phyloP scores from a whole-genome alignment of 1,140 invertebrate genomes.

The Caenorhabditis tropicalis region DNA sequence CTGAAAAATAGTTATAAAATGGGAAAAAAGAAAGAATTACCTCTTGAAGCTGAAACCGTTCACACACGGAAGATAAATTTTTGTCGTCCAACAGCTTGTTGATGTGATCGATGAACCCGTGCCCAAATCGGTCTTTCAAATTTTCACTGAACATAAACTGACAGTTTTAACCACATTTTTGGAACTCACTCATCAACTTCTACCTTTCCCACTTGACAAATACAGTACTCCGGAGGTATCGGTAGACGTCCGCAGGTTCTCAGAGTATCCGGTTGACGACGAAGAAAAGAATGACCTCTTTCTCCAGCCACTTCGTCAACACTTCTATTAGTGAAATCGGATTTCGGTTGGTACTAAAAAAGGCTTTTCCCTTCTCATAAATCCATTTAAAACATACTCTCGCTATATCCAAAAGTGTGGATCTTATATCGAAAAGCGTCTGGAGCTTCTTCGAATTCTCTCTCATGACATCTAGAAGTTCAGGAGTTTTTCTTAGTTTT shows the following conservation, averaged over 20 bases:
- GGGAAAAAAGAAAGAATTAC: no score
- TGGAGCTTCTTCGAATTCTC: neutral
- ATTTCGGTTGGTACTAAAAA: neutral
- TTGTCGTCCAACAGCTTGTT: no score
- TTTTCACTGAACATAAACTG: no score
- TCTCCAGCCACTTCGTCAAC: neutral
- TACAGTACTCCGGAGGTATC: neutral
- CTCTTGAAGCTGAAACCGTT: no score
- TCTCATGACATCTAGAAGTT: neutral
- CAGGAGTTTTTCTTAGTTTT: neutral
- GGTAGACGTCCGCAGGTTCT: slow-evolving; percentile 2
- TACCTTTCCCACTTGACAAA: neutral
- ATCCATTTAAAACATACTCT: neutral
- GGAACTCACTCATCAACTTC: neutral
- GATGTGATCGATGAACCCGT: no score
- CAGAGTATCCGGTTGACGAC: neutral
- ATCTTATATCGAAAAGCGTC: neutral
- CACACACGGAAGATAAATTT: no score
- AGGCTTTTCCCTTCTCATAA: neutral
- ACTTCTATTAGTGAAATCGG: neutral
- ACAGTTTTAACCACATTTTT: no score
- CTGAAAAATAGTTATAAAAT: no score
- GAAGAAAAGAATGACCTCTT: neutral
- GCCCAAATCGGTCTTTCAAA: no score
- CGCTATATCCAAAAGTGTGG: neutral